A percentile compares a stretch with the other conserved stretches of the same genome.
These are phyloP conservation scores for Scaptodrosophila latifasciaeformis DNA, from an alignment of 2,888 invertebrate genomes.

Conservation along the genomic window DNA sequence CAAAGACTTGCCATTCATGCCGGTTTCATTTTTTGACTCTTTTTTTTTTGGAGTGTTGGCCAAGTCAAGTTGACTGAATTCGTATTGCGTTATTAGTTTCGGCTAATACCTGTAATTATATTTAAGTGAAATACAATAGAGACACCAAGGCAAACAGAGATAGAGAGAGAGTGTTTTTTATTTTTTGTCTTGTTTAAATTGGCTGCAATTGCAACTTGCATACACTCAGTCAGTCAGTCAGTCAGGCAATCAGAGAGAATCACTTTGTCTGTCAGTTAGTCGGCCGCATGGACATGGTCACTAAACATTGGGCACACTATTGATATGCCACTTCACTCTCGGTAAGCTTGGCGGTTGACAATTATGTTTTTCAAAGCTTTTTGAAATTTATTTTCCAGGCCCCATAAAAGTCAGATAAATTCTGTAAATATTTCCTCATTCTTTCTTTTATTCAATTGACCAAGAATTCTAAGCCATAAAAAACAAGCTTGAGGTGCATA, in stretches of 20 bases:
- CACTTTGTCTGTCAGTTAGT: slow-evolving; percentile 9
- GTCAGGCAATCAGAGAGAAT: background rate
- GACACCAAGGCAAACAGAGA: background rate
- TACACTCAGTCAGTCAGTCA: background rate
- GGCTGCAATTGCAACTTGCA: slow-evolving; percentile 21
- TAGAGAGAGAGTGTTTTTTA: too few relatives aligned
- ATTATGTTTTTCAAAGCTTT: slow-evolving; percentile 46
- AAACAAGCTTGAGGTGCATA: too few relatives aligned
- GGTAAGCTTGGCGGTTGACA: slow-evolving; percentile 56
- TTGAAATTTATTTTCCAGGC: too few relatives aligned
- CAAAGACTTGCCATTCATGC: slow-evolving; percentile 19
- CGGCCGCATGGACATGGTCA: slow-evolving; percentile 54
- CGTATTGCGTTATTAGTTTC: slow-evolving; percentile 26
- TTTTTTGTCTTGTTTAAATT: too few relatives aligned
- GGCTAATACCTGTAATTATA: slow-evolving; percentile 37
- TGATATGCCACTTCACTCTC: slow-evolving; percentile 68
- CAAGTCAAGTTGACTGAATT: slow-evolving; percentile 16
- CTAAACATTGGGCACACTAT: slow-evolving; percentile 71
- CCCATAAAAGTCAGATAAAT: too few relatives aligned
- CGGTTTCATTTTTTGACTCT: background rate
- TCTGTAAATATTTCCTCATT: too few relatives aligned
- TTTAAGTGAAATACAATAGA: background rate
- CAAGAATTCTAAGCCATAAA: slow-evolving; percentile 9
- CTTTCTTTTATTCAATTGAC: too few relatives aligned
- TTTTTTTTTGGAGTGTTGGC: background rate